These are phyloP conservation scores for Hemithea aestivaria DNA, from an alignment of 2,888 invertebrate species.

Conservation along the genomic window DNA sequence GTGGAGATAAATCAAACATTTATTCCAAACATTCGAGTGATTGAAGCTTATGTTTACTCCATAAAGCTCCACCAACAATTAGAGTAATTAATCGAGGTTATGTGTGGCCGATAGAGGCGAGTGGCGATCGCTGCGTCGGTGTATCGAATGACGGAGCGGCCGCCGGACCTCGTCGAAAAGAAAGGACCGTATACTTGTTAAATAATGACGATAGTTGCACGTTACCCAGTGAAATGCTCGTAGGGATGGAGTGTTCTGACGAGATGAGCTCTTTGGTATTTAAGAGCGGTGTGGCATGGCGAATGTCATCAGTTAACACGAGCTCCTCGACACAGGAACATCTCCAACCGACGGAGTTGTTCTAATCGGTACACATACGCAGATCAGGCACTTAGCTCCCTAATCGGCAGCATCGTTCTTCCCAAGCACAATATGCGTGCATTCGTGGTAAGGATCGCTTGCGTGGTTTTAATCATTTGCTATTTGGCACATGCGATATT, in stretches of 20 bases:
- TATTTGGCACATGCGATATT: constrained; percentile 60
- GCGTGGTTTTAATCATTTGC: constrained; percentile 34
- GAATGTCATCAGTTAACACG: constrained; percentile 76
- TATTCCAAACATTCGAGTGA: too few species aligned
- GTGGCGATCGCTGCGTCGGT: constrained; percentile 57
- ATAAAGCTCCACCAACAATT: too few species aligned
- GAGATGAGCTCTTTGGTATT: constrained; percentile 76
- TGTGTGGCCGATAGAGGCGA: constrained; percentile 38
- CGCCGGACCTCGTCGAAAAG: constrained; percentile 66
- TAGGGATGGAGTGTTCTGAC: constrained; percentile 75
- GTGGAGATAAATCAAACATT: too few species aligned
- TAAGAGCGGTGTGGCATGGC: constrained; percentile 72
- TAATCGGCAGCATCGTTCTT: constrained; percentile 34
- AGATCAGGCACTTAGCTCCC: constrained; percentile 43
- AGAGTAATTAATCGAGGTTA: too few species aligned
- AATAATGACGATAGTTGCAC: constrained; percentile 75
- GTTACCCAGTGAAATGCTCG: constrained; percentile 73
- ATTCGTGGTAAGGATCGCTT: constrained; percentile 69
- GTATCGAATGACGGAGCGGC: constrained; percentile 58
- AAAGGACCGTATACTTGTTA: constrained; percentile 73
- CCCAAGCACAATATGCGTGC: constrained; percentile 69
- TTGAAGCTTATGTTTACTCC: too few species aligned
- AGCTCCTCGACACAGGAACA: constrained; percentile 66
- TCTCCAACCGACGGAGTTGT: constrained; percentile 55
- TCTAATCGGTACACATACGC: constrained; percentile 37